Conservation (phyloP, 2,113 vertebrate species). For the Amazona guildingii region DNA sequence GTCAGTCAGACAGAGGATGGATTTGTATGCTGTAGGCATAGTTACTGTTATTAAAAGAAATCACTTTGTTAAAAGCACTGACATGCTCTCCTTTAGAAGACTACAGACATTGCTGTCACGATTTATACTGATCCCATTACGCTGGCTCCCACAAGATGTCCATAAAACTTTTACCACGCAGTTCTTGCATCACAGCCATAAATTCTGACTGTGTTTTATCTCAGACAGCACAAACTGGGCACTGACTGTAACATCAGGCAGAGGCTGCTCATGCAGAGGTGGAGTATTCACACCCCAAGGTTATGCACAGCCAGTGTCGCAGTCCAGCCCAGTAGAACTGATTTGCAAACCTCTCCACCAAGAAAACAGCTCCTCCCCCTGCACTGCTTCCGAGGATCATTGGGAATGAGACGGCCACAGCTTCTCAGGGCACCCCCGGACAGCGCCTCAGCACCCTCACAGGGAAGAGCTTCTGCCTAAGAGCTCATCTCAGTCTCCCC, state of each 20-base stretch:
- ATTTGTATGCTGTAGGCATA: neutral
- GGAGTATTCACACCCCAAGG: rapidly evolving
- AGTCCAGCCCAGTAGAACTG: rapidly evolving
- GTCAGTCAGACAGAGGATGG: neutral
- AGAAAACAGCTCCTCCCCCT: neutral
- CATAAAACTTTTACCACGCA: neutral
- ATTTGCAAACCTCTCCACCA: neutral
- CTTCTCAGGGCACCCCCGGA: neutral
- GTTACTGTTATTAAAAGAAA: neutral
- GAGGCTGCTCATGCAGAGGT: neutral
- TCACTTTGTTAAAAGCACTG: neutral
- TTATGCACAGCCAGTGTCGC: rapidly evolving
- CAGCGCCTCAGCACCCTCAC: neutral
- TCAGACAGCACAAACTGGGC: neutral
- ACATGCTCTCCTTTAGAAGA: neutral
- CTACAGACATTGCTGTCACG: neutral
- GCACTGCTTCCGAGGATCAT: neutral
- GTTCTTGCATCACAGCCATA: neutral
- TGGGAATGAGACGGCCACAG: neutral
- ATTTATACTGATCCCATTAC: neutral
- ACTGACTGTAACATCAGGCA: neutral
- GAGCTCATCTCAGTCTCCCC: too few relatives aligned
- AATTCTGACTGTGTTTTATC: neutral
- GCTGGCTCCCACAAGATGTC: neutral
- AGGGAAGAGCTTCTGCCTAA: neutral